phyloP scores from a whole-genome alignment of 2,113 vertebrate genomes.

The Notothenia rossii region DNA sequence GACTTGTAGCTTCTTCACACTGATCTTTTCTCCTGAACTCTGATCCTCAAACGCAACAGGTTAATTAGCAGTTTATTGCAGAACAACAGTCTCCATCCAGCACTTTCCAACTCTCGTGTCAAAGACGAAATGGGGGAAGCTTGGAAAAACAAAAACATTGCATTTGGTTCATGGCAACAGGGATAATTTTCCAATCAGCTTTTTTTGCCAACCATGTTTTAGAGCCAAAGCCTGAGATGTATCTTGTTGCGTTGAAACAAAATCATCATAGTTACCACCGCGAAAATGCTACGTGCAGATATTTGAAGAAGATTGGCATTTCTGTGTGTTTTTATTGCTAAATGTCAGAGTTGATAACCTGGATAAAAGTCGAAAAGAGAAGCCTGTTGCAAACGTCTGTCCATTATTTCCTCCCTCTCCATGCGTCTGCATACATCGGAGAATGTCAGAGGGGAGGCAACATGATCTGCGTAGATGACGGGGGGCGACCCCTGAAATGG shows the following conservation, averaged over 20 bases:
- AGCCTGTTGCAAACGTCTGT: not conserved
- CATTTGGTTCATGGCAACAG: constrained; percentile 54
- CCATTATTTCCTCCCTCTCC: constrained; percentile 21
- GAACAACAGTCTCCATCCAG: constrained; percentile 25
- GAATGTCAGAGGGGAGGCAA: constrained; percentile 50
- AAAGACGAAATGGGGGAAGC: constrained; percentile 29
- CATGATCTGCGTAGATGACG: constrained; percentile 20
- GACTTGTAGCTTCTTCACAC: not conserved
- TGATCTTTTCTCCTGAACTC: not conserved
- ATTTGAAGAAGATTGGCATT: not conserved
- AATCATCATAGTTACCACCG: constrained; percentile 4
- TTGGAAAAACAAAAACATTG: constrained; percentile 53
- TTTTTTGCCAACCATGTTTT: constrained; percentile 31
- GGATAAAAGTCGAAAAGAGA: not conserved
- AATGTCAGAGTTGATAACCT: not conserved
- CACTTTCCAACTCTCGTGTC: constrained; percentile 50
- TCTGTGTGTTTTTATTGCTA: not conserved
- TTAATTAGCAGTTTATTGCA: constrained; percentile 9
- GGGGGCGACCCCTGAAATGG: constrained; percentile 8
- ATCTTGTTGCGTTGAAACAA: constrained; percentile 21
- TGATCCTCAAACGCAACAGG: constrained; percentile 17
- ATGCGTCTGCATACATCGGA: constrained; percentile 5
- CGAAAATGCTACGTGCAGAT: not conserved
- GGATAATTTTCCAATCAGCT: constrained; percentile 28
- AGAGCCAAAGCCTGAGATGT: constrained; percentile 40